A percentile compares a stretch with the other conserved stretches of the same genome.
Conservation (phyloP, 2,113 vertebrate genomes). For the Terrapene triunguis region DNA sequence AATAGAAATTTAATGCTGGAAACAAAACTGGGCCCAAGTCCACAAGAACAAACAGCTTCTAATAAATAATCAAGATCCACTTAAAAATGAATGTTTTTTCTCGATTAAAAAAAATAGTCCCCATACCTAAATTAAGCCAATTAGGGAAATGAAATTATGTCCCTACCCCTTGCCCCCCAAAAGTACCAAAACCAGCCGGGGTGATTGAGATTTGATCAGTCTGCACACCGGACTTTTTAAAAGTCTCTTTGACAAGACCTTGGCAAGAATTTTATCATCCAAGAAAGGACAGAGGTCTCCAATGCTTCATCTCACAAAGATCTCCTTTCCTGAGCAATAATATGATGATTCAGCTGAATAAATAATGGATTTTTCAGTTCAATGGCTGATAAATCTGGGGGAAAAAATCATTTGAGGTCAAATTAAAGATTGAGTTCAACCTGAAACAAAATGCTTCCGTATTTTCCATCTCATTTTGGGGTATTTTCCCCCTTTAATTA, state of each 20-base stretch:
- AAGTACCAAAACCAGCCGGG: background rate
- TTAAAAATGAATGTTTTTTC: background rate
- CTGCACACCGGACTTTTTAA: background rate
- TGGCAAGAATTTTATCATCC: background rate
- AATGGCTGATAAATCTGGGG: background rate
- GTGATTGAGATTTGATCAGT: background rate
- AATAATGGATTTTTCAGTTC: background rate
- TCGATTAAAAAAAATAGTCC: background rate
- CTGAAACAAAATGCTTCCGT: background rate
- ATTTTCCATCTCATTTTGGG: background rate
- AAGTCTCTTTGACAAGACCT: background rate
- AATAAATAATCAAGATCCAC: background rate
- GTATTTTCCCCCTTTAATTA: no score
- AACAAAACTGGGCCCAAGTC: background rate
- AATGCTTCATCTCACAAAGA: background rate
- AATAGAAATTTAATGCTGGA: background rate
- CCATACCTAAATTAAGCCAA: background rate
- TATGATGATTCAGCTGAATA: background rate
- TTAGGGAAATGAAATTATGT: background rate
- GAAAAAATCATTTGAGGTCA: background rate
- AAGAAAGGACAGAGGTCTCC: background rate
- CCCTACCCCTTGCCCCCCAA: accelerated
- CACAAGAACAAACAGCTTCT: background rate
- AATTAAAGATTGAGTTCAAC: background rate
- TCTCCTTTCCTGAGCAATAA: background rate